Evolutionary conservation across 2,888 invertebrate genomes (phyloP), one percentile per base, ranked within the genome.

Genomic region (Idaea dimidiata): DNA sequence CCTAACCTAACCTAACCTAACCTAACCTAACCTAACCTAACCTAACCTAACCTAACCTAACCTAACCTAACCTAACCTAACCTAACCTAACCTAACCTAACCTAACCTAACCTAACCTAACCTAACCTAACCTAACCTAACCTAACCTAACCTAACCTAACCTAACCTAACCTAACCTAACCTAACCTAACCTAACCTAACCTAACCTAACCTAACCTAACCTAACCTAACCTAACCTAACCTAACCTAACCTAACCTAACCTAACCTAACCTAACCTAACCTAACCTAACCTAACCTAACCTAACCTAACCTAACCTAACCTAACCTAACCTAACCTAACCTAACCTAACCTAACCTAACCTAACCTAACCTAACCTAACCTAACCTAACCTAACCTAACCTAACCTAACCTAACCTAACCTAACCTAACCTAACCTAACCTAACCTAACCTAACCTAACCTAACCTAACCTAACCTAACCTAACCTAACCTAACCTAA

Each of bases 1-100:
- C 57, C 57, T 57, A 57, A 57, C 57, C 57, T 57, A 57, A 57
- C 57, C 57, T 57, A 57, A 57, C 57, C 57, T 57, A 57, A 57
- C 57, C 57, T 57, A 57, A 57, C 57, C 57, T 57, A 57, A 57
- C 57, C 57, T 57, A 57, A 57, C 57, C 57, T 57, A 57, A 57
- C 57, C 57, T 57, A 57, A 57, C 57, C 57, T 57, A 57, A 57
- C 57, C 57, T 57, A 57, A 57, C 57, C 57, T 57, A 57, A 57
- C 57, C 57, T 57, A 57, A 57, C 57, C 57, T 57, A 57, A 57
- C 57, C 57, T 57, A 57, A 57, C 57, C 57, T 57, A 57, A 57
- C 57, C 57, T 57, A 57, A 57, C 57, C 57, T 57, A 57, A 57
- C 57, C 57, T 57, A 57, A 57, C 57, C 57, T 57, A 57, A 57